phyloP scores from a whole-genome alignment of 2,113 vertebrate species.

The Dendrocopos noguchii region DNA sequence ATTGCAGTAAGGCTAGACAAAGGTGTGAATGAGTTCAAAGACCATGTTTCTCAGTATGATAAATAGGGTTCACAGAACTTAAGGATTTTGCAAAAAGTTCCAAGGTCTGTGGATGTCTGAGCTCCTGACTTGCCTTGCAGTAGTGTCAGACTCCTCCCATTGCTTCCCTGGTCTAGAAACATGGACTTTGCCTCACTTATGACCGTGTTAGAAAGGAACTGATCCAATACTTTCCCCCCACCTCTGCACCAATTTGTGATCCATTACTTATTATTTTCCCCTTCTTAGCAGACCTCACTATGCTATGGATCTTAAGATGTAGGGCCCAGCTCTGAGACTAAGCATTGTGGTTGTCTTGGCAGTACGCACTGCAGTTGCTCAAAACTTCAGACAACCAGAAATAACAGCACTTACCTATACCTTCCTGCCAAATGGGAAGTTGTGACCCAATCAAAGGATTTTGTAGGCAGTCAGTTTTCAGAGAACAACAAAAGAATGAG shows the following conservation, averaged over 20 bases:
- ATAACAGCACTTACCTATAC: background rate
- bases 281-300: background rate
- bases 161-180: background rate
- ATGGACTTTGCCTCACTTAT: background rate
- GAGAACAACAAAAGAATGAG: conserved; percentile 11
- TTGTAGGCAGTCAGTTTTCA: background rate
- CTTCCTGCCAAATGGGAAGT: background rate
- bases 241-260: background rate
- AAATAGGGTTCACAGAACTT: background rate
- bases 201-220: background rate
- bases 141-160: background rate
- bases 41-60: background rate
- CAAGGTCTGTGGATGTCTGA: background rate
- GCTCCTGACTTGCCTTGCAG: background rate
- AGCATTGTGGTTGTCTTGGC: background rate
- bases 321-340: no score
- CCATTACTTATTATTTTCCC: background rate
- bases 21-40: background rate
- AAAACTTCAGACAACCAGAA: background rate
- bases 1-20: background rate
- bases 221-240: background rate
- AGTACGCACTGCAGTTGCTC: background rate
- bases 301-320: background rate
- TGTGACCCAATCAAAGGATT: background rate
- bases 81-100: conserved; percentile 18